Percentiles rank a stretch among this genome's conserved stretches.
phyloP scores from a whole-genome alignment of 1,140 invertebrate species.

The Lucilia cuprina region DNA sequence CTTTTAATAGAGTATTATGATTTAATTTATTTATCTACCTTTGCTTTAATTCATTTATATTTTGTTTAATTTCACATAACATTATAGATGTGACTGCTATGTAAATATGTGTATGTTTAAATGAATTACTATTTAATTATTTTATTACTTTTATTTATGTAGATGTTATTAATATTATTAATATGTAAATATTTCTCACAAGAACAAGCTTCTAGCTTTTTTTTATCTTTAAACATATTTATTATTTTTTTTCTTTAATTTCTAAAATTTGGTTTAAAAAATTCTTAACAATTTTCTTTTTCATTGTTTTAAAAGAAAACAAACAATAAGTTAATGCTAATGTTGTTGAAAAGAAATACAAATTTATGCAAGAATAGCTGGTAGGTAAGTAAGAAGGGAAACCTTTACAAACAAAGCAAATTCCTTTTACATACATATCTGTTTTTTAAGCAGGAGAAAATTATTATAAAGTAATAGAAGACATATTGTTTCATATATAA shows the following conservation, averaged over 20 bases:
- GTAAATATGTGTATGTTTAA: background rate
- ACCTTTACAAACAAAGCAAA: too few species aligned
- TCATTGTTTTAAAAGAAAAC: background rate
- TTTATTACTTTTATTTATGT: background rate
- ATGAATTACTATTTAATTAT: background rate
- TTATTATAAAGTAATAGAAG: background rate
- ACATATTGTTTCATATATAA: background rate
- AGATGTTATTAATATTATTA: background rate
- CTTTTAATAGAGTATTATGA: too few species aligned
- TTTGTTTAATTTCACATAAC: too few species aligned
- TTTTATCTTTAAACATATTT: background rate
- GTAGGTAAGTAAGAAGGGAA: too few species aligned
- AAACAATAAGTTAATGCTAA: background rate
- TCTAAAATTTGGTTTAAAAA: slow-evolving; percentile 6
- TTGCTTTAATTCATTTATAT: too few species aligned
- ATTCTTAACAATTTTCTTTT: background rate
- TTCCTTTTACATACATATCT: too few species aligned
- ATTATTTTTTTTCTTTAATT: background rate
- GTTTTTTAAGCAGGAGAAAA: too few species aligned
- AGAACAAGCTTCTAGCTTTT: background rate
- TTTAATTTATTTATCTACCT: too few species aligned
- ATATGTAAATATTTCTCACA: background rate
- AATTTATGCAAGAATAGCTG: too few species aligned
- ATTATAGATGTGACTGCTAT: too few species aligned
- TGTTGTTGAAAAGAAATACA: too few species aligned